Percentiles rank a stretch among this genome's conserved stretches.
phyloP scores from a whole-genome alignment of 2,888 invertebrate genomes.

The Sphaerophoria taeniata region DNA sequence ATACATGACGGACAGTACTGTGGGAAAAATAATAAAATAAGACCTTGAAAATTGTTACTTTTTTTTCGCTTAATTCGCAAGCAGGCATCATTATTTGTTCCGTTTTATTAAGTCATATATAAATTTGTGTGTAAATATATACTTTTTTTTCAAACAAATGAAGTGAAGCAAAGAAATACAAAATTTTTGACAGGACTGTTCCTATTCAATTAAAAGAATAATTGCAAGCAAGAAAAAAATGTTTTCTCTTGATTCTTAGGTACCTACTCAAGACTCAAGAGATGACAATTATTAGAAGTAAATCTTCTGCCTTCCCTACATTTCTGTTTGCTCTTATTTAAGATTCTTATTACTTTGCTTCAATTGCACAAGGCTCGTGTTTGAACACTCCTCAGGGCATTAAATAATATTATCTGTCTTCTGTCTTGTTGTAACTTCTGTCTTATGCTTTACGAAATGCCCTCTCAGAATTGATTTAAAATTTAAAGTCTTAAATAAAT shows the following conservation, averaged over 20 bases:
- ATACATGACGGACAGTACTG: no score
- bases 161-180: no score
- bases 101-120: no score
- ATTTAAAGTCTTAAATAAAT: constrained; percentile 31
- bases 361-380: constrained; percentile 22
- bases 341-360: constrained; percentile 22
- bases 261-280: no score
- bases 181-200: neutral
- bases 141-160: no score
- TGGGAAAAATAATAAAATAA: no score
- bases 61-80: no score
- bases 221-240: constrained; percentile 37
- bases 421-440: neutral
- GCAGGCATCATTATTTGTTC: no score
- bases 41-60: no score
- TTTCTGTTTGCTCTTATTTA: constrained; percentile 28
- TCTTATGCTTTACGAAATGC: neutral
- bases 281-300: constrained; percentile 35
- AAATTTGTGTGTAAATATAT: no score
- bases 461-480: constrained; percentile 1
- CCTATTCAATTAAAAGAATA: constrained; percentile 9
- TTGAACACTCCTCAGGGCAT: constrained; percentile 23
- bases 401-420: constrained; percentile 36
- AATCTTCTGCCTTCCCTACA: constrained; percentile 18
- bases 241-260: constrained; percentile 32